Evolutionary conservation across 2,888 invertebrate genomes (phyloP), one percentile per base, ranked within the genome.

Genomic region (Belgica antarctica): DNA sequence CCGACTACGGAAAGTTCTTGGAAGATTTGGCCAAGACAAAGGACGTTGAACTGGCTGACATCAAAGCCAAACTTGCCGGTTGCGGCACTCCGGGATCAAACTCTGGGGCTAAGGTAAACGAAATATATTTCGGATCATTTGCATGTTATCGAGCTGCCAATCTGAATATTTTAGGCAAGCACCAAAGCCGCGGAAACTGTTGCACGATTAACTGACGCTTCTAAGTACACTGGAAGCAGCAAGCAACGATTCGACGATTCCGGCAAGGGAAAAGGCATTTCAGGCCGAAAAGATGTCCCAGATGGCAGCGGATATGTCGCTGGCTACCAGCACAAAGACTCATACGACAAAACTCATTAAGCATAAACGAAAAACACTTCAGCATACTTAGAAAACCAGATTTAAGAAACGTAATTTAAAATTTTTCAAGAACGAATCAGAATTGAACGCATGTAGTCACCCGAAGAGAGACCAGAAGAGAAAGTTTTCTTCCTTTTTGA

Each of bases 171-270:
- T 3, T 19, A 80, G 80, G 77, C 79, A 1, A 61, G 22, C 73
- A 79, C 79, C 71, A 80, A 80, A 72, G 80, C 80, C 10, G 75
- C 80, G 8, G 78, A 80, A 19, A 78, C 79, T 47, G 80, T 80
- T 25, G 90, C 89, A 74, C 84, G 94, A 72, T 79, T 94, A 73
- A 94, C 94, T 0, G 93, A 94, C 77, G 85, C 89, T n/a, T 87
- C 86, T 75, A 92, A 91, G 77, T 94, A 92, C 79, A 94, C 94
- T 0, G 94, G 94, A 63, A 90, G 92, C 3, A 92, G 92, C 78
- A 91, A 87, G 77, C 90, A 92, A 75, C 86, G 94, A 24, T 94
- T 93, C 76, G 93, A 93, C 79, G 88, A 89, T 69, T 81, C 84
- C 25, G 94, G 94, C 71, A 92, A 90, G 78, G 93, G 93, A 17